Conservation (phyloP, 1,140 invertebrate species). For the Globodera ellingtonae region DNA sequence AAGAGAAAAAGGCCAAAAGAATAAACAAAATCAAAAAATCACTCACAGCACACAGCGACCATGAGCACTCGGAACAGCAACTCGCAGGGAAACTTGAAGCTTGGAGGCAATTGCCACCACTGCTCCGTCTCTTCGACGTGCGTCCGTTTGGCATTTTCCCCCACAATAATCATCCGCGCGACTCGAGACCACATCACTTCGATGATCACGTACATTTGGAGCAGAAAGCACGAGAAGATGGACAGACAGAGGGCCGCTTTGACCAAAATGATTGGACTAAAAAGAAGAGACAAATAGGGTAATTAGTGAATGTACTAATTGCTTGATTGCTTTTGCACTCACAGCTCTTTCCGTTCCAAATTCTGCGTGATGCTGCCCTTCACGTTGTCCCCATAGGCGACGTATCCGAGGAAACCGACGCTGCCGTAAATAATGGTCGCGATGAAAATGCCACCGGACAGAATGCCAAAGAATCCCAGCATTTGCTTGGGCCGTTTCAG, state of each 20-base stretch:
- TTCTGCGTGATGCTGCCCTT: constrained; percentile 65
- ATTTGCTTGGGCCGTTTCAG: constrained; percentile 53
- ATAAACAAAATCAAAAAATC: neutral
- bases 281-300: constrained; percentile 30
- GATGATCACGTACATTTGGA: constrained; percentile 90
- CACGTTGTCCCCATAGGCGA: constrained; percentile 60
- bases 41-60: constrained; percentile 25
- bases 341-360: constrained; percentile 43
- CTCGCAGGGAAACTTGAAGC: neutral
- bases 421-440: constrained; percentile 55
- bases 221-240: constrained; percentile 70
- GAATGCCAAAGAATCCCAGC: constrained; percentile 56
- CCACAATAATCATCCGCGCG: constrained; percentile 55
- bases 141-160: constrained; percentile 21
- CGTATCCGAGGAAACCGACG: constrained; percentile 63
- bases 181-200: constrained; percentile 80
- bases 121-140: constrained; percentile 56
- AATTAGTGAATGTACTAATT: neutral
- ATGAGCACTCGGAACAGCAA: constrained; percentile 9
- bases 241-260: constrained; percentile 66
- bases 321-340: neutral
- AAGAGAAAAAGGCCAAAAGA: no score
- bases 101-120: constrained; percentile 62
- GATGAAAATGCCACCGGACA: constrained; percentile 56
- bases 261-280: constrained; percentile 66